phyloP scores from a whole-genome alignment of 2,888 invertebrate species.

The Diplolepis rosae region DNA sequence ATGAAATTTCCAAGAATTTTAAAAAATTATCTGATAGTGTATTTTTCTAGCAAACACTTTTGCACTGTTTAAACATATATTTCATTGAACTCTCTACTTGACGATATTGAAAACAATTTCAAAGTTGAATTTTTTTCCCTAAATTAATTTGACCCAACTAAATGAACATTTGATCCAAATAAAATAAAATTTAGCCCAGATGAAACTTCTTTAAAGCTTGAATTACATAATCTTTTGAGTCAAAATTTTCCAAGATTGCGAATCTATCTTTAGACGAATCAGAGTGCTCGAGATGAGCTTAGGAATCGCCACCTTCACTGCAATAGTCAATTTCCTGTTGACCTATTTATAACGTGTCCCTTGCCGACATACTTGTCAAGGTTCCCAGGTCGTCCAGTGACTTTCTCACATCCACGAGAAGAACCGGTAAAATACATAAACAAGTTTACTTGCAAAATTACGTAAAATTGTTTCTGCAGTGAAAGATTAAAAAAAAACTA shows the following conservation, averaged over 20 bases:
- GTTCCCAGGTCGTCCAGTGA: slow-evolving; percentile 49
- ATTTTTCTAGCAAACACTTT: too few relatives aligned
- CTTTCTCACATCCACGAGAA: not conserved
- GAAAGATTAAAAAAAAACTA: not conserved
- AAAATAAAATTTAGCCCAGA: too few relatives aligned
- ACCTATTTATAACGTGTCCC: slow-evolving; percentile 64
- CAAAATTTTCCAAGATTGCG: slow-evolving; percentile 47
- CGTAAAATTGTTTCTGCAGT: not conserved
- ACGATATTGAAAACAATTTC: too few relatives aligned
- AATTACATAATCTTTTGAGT: not conserved
- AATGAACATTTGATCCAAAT: too few relatives aligned
- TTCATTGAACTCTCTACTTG: too few relatives aligned
- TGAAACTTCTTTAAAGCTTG: not conserved
- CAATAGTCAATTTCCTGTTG: slow-evolving; percentile 63
- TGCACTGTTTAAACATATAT: too few relatives aligned
- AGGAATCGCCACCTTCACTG: slow-evolving; percentile 32
- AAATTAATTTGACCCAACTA: too few relatives aligned
- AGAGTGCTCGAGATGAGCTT: slow-evolving; percentile 35
- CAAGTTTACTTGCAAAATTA: not conserved
- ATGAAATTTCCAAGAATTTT: too few relatives aligned
- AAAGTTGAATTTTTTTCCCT: too few relatives aligned
- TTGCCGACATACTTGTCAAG: slow-evolving; percentile 55
- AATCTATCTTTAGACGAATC: slow-evolving; percentile 47
- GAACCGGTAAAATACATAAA: not conserved
- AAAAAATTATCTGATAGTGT: too few relatives aligned